Conservation (phyloP, 1,140 invertebrate species). For the Orussus abietinus region DNA sequence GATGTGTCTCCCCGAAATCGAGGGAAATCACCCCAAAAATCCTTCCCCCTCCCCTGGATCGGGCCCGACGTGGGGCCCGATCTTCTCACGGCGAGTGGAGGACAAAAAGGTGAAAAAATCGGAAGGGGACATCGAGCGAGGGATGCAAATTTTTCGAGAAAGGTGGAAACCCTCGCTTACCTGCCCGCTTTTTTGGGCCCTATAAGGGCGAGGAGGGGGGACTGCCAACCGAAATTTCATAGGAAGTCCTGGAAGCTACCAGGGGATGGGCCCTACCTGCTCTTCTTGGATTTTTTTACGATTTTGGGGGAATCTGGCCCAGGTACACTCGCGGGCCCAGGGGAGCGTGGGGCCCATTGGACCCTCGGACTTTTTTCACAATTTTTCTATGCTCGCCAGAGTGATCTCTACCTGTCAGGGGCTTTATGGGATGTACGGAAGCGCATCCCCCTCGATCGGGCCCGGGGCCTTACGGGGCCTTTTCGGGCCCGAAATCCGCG, state of each 20-base stretch:
- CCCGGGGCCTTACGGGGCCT: too few relatives aligned
- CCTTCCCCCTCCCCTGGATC: conserved; percentile 4
- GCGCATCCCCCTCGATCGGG: too few relatives aligned
- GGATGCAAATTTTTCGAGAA: conserved; percentile 31
- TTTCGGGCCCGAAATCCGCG: too few relatives aligned
- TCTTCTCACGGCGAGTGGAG: conserved; percentile 16
- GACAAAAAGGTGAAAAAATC: not conserved
- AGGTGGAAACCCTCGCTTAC: conserved; percentile 25
- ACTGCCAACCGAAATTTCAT: conserved; percentile 33
- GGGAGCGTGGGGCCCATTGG: too few relatives aligned
- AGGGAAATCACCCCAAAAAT: conserved; percentile 35
- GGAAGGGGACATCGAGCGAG: conserved; percentile 5
- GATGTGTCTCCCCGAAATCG: too few relatives aligned
- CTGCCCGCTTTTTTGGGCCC: conserved; percentile 14
- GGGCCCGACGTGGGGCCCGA: too few relatives aligned
- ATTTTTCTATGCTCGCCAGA: too few relatives aligned
- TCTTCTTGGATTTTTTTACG: conserved; percentile 25
- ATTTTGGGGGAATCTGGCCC: conserved; percentile 30
- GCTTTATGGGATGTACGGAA: too few relatives aligned
- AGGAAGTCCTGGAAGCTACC: conserved; percentile 28
- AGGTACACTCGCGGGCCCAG: too few relatives aligned
- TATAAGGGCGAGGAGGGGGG: conserved; percentile 3
- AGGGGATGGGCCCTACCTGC: conserved; percentile 16
- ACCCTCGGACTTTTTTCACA: too few relatives aligned
- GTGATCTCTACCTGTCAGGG: too few relatives aligned